Percentiles rank a stretch among this genome's conserved stretches.
Conservation (phyloP, 92 coral and sea anemone species). For the Desmophyllum pertusum region DNA sequence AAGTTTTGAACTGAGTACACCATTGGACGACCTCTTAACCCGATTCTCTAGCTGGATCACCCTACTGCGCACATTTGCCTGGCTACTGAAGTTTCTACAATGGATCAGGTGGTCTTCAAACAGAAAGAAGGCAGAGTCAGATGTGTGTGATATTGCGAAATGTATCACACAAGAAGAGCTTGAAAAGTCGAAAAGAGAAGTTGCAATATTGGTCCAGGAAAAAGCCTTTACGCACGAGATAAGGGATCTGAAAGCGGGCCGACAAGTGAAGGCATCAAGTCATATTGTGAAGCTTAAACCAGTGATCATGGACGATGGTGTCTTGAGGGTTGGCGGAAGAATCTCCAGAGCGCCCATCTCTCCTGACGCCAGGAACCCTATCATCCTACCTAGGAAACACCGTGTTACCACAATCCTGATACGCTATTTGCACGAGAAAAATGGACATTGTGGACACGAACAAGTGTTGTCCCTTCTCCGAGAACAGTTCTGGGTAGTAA, state of each 20-base stretch:
- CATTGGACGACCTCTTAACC: conserved; percentile 1
- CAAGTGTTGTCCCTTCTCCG: conserved; percentile 53
- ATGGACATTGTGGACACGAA: conserved; percentile 60
- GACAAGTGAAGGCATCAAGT: conserved; percentile 32
- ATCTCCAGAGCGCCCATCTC: conserved; percentile 49
- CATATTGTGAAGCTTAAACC: conserved; percentile 37
- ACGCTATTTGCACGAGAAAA: conserved; percentile 51
- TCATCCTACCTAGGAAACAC: conserved; percentile 44
- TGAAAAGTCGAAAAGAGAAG: background rate
- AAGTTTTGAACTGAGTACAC: background rate
- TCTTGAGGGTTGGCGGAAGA: conserved; percentile 54
- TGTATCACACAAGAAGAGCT: background rate
- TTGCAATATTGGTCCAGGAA: conserved; percentile 10
- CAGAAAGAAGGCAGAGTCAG: background rate
- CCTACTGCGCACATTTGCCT: conserved; percentile 30
- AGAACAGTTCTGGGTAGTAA: conserved; percentile 59
- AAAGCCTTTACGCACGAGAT: conserved; percentile 22
- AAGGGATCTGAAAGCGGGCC: conserved; percentile 19
- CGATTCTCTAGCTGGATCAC: conserved; percentile 39
- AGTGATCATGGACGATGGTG: conserved; percentile 5
- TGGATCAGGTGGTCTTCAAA: conserved; percentile 27
- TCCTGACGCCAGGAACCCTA: conserved; percentile 45
- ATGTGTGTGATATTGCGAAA: background rate
- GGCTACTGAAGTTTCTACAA: conserved; percentile 35
- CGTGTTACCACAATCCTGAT: conserved; percentile 35